phyloP scores from a whole-genome alignment of 1,140 invertebrate species.

The Halesus radiatus region DNA sequence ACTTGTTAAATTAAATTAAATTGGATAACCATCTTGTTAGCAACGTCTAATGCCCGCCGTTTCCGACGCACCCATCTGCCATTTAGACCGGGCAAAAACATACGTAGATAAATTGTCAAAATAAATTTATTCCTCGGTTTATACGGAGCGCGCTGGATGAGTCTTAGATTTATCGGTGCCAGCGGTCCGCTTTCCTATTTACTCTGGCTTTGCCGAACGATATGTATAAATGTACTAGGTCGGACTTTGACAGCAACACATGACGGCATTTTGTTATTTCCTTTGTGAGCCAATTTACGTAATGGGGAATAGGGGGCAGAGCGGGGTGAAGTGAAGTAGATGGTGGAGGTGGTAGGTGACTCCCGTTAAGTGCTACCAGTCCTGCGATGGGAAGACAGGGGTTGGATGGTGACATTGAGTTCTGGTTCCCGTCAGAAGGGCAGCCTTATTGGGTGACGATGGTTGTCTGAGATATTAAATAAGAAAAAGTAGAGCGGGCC shows the following conservation, averaged over 20 bases:
- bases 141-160: neutral
- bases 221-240: conserved; percentile 30
- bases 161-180: conserved; percentile 18
- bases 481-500: too few relatives aligned
- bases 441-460: too few relatives aligned
- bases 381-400: too few relatives aligned
- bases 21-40: conserved; percentile 6
- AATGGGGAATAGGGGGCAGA: too few relatives aligned
- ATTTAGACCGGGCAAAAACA: conserved; percentile 15
- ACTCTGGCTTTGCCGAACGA: conserved; percentile 4
- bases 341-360: neutral
- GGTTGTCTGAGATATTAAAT: too few relatives aligned
- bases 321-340: neutral
- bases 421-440: too few relatives aligned
- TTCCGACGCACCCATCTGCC: conserved; percentile 8
- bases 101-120: conserved; percentile 41
- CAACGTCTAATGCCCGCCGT: neutral
- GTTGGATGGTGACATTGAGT: too few relatives aligned
- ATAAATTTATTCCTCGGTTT: conserved; percentile 40
- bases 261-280: conserved; percentile 31
- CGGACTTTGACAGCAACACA: conserved; percentile 21
- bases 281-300: neutral
- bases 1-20: neutral
- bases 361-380: neutral
- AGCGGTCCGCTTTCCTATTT: conserved; percentile 26